Percentiles rank a stretch among this genome's conserved stretches.
These are phyloP conservation scores for Atta texana DNA, from an alignment of 1,140 invertebrate genomes.

Conservation along the genomic window DNA sequence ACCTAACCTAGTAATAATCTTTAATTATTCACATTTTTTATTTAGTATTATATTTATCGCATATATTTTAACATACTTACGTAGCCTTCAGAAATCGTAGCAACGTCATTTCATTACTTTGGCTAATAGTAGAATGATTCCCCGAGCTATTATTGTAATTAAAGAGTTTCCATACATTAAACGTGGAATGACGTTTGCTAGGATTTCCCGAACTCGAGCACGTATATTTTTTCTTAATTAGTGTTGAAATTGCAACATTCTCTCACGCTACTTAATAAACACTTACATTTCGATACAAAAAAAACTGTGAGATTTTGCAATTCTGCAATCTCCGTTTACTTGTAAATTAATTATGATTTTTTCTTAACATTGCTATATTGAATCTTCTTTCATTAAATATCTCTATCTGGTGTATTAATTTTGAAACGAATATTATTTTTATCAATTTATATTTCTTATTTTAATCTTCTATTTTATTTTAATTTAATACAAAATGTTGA, in stretches of 20 bases:
- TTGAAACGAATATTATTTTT: not conserved
- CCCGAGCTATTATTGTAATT: constrained; percentile 26
- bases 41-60: not conserved
- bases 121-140: constrained; percentile 28
- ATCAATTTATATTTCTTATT: not conserved
- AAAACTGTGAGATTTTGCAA: not conserved
- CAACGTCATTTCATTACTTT: not conserved
- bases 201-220: constrained; percentile 38
- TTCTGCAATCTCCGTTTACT: not conserved
- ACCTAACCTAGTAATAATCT: constrained; percentile 1
- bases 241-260: not conserved
- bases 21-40: constrained; percentile 2
- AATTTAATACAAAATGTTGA: not conserved
- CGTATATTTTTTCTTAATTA: not conserved
- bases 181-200: constrained; percentile 19
- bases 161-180: constrained; percentile 36
- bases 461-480: not conserved
- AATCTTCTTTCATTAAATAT: not conserved
- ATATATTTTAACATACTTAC: not conserved
- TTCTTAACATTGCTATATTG: not conserved
- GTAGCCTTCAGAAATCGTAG: not conserved
- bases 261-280: too few species aligned
- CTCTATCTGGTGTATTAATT: not conserved
- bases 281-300: not conserved
- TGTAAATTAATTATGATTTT: constrained; percentile 11